A percentile compares a stretch with the other conserved stretches of the same genome.
phyloP scores from a whole-genome alignment of 2,797 vertebrate genomes.

The Adelosebastes latens region DNA sequence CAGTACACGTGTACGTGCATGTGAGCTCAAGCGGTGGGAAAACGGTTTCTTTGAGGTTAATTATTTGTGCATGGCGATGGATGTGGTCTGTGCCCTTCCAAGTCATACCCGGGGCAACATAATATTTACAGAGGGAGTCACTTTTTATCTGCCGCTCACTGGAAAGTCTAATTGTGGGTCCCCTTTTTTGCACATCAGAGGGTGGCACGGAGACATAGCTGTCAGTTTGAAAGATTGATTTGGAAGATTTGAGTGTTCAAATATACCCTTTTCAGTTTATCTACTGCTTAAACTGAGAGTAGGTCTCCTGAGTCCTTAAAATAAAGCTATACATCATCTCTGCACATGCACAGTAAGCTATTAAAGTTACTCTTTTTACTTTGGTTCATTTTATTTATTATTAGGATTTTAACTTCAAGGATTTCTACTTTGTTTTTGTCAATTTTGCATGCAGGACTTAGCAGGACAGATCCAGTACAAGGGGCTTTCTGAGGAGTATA shows the following conservation, averaged over 20 bases:
- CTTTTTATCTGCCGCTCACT: conserved; percentile 16
- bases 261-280: background rate
- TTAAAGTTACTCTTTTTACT: background rate
- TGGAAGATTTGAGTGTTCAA: background rate
- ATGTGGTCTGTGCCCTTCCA: conserved; percentile 27
- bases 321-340: background rate
- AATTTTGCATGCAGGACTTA: background rate
- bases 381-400: background rate
- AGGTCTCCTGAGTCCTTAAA: background rate
- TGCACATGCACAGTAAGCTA: background rate
- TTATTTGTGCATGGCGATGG: conserved; percentile 31
- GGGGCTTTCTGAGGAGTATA: background rate
- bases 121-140: conserved; percentile 53
- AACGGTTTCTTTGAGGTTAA: conserved; percentile 18
- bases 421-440: background rate
- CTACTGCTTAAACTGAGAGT: background rate
- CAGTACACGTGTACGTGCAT: conserved; percentile 51
- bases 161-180: background rate
- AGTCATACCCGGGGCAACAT: conserved; percentile 31
- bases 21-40: conserved; percentile 55
- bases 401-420: background rate
- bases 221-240: conserved; percentile 6
- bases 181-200: background rate
- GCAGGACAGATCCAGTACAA: background rate
- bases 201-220: background rate